Conservation (phyloP, 1,140 invertebrate species). For the Drosophila neocordata region DNA sequence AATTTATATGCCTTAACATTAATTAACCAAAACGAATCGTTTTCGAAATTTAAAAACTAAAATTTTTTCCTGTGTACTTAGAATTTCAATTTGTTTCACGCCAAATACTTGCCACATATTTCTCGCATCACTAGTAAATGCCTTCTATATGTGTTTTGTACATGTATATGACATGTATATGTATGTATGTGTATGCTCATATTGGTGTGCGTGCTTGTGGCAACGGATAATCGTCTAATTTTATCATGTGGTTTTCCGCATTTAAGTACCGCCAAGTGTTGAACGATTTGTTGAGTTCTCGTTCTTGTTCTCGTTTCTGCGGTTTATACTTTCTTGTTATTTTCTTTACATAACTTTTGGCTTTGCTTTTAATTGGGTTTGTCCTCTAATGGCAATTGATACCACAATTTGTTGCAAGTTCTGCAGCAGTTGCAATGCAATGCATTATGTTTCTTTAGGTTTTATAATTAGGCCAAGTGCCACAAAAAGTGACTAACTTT, state of each 20-base stretch:
- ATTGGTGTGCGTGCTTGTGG: slow-evolving; percentile 39
- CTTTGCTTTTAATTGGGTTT: background rate
- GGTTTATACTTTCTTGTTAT: slow-evolving; percentile 3
- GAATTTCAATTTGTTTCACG: background rate
- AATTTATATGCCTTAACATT: too few relatives aligned
- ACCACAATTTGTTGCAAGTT: slow-evolving; percentile 18
- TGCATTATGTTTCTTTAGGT: slow-evolving; percentile 30
- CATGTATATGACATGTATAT: background rate
- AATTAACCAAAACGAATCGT: background rate
- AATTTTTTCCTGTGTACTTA: too few relatives aligned
- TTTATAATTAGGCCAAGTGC: slow-evolving; percentile 52
- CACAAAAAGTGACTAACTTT: slow-evolving; percentile 14
- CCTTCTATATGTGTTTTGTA: background rate
- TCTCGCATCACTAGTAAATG: slow-evolving; percentile 3
- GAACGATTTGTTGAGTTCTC: slow-evolving; percentile 68
- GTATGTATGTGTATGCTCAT: slow-evolving; percentile 20
- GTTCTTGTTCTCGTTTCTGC: slow-evolving; percentile 28
- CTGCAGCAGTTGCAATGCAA: background rate
- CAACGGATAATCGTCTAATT: slow-evolving; percentile 75
- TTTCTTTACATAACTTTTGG: background rate
- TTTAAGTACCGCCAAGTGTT: slow-evolving; percentile 74
- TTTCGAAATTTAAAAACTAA: background rate
- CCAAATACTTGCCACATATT: slow-evolving; percentile 4
- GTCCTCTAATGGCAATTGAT: background rate
- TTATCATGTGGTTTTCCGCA: slow-evolving; percentile 77